These are phyloP conservation scores for Argyrosomus regius DNA, from an alignment of 2,797 vertebrate genomes.

Conservation along the genomic window DNA sequence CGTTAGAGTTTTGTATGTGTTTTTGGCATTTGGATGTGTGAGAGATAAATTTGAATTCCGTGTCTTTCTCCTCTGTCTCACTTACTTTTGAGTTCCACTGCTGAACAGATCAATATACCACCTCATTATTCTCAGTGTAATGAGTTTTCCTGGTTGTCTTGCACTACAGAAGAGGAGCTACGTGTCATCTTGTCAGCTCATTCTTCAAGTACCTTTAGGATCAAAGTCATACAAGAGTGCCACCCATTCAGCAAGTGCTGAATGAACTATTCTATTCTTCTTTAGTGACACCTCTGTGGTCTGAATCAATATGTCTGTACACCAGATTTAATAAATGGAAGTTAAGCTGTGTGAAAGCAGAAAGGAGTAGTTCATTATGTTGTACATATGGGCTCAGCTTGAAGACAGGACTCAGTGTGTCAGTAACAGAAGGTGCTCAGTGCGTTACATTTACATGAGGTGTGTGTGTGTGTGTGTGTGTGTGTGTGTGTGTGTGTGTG, in stretches of 20 bases:
- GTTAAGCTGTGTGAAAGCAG: conserved; percentile 5
- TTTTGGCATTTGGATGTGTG: not conserved
- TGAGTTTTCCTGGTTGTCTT: not conserved
- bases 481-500: not conserved
- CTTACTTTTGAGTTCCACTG: not conserved
- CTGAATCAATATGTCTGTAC: not conserved
- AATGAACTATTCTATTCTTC: not conserved
- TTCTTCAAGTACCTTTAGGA: conserved; percentile 1
- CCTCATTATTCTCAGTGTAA: not conserved
- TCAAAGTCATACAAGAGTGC: not conserved
- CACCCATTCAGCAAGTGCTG: not conserved
- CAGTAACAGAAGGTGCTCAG: not conserved
- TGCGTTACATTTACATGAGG: too few species aligned
- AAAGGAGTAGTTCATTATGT: conserved; percentile 3
- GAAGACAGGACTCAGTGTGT: not conserved
- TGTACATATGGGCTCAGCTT: conserved; percentile 19
- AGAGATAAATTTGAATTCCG: not conserved
- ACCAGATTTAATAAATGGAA: not conserved
- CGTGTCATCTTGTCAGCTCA: not conserved
- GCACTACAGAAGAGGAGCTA: not conserved
- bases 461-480: not conserved
- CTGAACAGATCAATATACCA: not conserved
- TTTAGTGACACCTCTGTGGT: not conserved
- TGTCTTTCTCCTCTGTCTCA: not conserved
- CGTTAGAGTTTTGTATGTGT: too few species aligned